Conservation (phyloP, 2,113 vertebrate genomes). For the Ailurus styani region DNA sequence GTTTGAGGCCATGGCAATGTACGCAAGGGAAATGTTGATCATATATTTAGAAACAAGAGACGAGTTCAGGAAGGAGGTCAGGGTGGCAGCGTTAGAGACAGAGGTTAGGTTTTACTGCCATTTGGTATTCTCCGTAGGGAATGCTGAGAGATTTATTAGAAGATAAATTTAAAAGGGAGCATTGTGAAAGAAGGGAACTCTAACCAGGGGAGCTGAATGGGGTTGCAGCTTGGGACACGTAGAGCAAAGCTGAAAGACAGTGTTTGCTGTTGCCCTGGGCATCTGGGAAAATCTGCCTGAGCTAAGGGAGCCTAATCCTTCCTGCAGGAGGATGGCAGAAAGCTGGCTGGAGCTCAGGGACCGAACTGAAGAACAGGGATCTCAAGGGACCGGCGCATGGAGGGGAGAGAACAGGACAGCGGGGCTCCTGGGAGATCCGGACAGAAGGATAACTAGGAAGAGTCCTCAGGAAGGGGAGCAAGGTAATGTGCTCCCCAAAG, state of each 20-base stretch:
- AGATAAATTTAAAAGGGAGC: background rate
- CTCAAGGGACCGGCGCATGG: fast-evolving
- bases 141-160: background rate
- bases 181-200: background rate
- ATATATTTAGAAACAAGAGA: background rate
- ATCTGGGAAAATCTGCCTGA: background rate
- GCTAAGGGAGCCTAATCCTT: background rate
- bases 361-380: background rate
- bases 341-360: background rate
- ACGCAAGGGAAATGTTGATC: background rate
- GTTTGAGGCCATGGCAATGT: background rate
- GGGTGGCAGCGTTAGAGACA: background rate
- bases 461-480: background rate
- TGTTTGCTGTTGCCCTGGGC: background rate
- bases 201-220: background rate
- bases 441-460: background rate
- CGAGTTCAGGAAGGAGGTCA: background rate
- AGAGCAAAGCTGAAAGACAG: background rate
- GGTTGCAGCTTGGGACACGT: background rate
- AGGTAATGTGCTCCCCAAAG: background rate
- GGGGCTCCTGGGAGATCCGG: background rate
- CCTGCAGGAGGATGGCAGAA: background rate
- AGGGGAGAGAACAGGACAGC: background rate
- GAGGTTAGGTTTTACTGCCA: background rate
- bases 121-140: background rate